Evolutionary conservation across 2,113 vertebrate species (phyloP).

Genomic region (Gadus macrocephalus): DNA sequence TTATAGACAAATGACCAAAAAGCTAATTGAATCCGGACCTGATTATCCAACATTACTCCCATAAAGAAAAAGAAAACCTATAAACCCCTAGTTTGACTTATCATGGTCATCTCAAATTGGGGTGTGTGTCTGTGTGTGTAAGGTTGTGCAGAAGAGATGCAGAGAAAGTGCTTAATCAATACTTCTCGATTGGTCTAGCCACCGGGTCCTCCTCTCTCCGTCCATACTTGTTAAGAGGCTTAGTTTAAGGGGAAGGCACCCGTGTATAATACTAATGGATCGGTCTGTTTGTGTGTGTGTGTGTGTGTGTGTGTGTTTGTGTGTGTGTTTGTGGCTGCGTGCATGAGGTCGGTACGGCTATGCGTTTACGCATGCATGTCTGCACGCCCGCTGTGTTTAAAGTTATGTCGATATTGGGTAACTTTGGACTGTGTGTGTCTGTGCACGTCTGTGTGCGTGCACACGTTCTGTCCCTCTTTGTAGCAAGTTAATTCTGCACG

Average conservation of each 20-base stretch:
- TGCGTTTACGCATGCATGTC: too few species aligned
- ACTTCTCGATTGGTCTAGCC: not conserved
- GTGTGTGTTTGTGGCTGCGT: not conserved
- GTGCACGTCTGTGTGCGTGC: conserved; percentile 7
- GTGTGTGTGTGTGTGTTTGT: not conserved
- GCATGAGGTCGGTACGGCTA: not conserved
- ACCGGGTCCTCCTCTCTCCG: too few species aligned
- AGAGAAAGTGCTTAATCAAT: not conserved
- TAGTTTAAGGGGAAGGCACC: too few species aligned
- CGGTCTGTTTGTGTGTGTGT: not conserved
- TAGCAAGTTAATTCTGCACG: conserved; percentile 41
- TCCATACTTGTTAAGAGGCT: too few species aligned
- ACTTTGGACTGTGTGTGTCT: not conserved
- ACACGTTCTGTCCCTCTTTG: not conserved
- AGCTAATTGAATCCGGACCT: too few species aligned
- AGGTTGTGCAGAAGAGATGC: conserved; percentile 1
- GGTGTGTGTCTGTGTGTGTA: conserved; percentile 1
- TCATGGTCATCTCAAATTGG: too few species aligned
- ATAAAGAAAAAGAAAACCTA: too few species aligned
- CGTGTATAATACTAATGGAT: not conserved
- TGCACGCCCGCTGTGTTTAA: too few species aligned
- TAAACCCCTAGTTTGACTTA: too few species aligned
- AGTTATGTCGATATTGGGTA: not conserved
- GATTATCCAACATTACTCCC: too few species aligned
- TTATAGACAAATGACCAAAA: too few species aligned